phyloP scores from a whole-genome alignment of 2,888 invertebrate genomes.

The Megalurothrips usitatus region DNA sequence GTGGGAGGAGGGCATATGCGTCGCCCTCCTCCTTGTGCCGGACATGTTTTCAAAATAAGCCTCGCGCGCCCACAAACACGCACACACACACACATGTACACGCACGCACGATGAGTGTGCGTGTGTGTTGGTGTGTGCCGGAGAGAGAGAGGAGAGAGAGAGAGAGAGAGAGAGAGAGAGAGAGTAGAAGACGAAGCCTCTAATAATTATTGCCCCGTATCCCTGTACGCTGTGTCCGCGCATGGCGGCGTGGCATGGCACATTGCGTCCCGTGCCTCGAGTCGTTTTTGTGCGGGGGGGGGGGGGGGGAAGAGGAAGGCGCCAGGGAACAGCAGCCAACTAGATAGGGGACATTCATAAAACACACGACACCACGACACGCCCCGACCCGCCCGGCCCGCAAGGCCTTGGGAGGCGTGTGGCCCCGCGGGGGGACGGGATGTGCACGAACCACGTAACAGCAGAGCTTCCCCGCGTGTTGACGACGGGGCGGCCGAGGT shows the following conservation, averaged over 20 bases:
- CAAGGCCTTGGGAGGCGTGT: no score
- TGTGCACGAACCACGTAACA: no score
- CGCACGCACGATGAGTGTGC: no score
- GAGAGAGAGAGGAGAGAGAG: not conserved
- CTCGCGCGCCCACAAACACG: no score
- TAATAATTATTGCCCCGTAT: not conserved
- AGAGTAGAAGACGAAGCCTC: not conserved
- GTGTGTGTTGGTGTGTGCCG: no score
- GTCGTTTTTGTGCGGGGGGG: not conserved
- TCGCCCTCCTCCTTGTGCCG: no score
- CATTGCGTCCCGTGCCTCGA: not conserved
- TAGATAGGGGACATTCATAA: not conserved
- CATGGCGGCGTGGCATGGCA: not conserved
- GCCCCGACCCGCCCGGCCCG: not conserved
- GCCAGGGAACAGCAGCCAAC: conserved; percentile 5
- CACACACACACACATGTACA: no score
- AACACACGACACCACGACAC: not conserved
- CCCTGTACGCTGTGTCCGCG: not conserved
- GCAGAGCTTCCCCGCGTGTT: no score
- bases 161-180: not conserved
- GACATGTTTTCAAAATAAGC: no score
- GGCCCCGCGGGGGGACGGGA: no score
- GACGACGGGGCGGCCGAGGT: no score
- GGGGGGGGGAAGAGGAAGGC: not conserved
- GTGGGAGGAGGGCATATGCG: no score